Evolutionary conservation across 2,797 vertebrate species (phyloP).

Genomic region (Bovichtus variegatus): DNA sequence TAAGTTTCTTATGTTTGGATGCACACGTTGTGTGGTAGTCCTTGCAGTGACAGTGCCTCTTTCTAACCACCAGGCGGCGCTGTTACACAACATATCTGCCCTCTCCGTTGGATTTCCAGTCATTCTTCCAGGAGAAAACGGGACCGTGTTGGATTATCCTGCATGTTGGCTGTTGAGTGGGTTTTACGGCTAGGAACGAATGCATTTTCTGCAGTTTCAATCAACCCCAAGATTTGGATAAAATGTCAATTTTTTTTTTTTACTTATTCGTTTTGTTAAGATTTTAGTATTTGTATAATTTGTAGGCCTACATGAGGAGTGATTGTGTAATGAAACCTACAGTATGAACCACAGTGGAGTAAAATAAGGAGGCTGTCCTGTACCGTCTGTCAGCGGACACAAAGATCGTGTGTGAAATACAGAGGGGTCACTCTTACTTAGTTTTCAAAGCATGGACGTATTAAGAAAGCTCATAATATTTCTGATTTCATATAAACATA

Average conservation of each 20-base stretch:
- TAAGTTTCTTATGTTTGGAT: too few species aligned
- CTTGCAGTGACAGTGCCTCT: not conserved
- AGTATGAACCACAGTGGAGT: not conserved
- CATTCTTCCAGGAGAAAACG: slow-evolving; percentile 42
- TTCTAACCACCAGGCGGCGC: slow-evolving; percentile 51
- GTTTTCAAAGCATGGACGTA: not conserved
- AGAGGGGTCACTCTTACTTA: slow-evolving; percentile 21
- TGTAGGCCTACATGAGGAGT: not conserved
- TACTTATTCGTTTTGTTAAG: not conserved
- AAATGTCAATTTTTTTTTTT: not conserved
- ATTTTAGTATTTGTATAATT: accelerated
- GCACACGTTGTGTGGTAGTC: not conserved
- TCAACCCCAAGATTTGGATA: not conserved
- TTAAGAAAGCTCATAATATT: not conserved
- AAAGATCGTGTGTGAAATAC: slow-evolving; percentile 41
- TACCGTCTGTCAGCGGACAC: slow-evolving; percentile 63
- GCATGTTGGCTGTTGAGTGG: slow-evolving; percentile 4
- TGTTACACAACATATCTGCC: slow-evolving; percentile 4
- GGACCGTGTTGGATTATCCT: slow-evolving; percentile 30
- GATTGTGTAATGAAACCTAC: not conserved
- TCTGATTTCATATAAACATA: not conserved
- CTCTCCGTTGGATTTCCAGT: slow-evolving; percentile 13
- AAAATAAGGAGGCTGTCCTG: slow-evolving; percentile 16
- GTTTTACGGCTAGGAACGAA: slow-evolving; percentile 2
- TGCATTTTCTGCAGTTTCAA: not conserved